These are phyloP conservation scores for Dreissena rostriformis DNA, from an alignment of 1,140 invertebrate species.

Conservation along the genomic window DNA sequence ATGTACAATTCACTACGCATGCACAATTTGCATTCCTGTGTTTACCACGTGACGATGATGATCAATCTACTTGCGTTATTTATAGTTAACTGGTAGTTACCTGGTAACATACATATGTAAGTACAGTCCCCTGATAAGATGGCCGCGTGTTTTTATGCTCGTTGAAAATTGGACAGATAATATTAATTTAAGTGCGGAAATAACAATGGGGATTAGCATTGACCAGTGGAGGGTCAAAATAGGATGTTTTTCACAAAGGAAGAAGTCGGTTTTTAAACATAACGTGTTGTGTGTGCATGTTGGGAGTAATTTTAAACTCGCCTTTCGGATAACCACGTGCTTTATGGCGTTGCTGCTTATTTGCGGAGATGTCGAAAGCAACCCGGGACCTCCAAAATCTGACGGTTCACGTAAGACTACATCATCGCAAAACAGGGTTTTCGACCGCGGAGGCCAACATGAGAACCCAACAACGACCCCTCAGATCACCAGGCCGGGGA, in stretches of 20 bases:
- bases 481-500: too few species aligned
- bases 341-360: neutral
- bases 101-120: too few species aligned
- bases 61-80: too few species aligned
- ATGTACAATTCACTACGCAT: too few species aligned
- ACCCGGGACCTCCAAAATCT: neutral
- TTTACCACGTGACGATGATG: too few species aligned
- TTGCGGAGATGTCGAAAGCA: neutral
- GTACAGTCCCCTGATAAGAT: neutral
- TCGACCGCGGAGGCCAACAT: neutral
- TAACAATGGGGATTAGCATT: conserved; percentile 1
- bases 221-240: conserved; percentile 1
- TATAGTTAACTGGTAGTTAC: too few species aligned
- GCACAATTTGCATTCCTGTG: too few species aligned
- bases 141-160: neutral
- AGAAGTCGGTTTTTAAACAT: neutral
- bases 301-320: neutral
- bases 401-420: neutral
- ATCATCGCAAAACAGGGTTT: neutral
- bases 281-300: neutral
- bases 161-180: neutral
- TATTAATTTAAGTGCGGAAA: neutral
- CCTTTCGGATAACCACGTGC: neutral
- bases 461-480: neutral
- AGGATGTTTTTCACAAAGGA: neutral